Evolutionary conservation across 2,797 vertebrate species (phyloP).

Genomic region (Steatocranus sp.): DNA sequence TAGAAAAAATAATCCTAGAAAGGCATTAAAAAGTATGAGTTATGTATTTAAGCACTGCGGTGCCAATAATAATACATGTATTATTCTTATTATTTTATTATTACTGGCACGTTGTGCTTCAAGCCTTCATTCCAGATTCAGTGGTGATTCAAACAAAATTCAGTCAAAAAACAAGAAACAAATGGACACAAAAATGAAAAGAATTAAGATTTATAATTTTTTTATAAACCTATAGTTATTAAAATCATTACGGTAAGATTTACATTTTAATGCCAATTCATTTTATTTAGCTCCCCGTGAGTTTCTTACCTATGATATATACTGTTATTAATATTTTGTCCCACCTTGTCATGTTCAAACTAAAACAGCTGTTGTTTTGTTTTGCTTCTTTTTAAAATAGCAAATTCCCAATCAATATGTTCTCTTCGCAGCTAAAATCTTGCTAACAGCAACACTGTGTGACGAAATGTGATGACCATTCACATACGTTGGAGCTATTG

Average conservation of each 20-base stretch:
- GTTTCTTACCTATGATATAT: background rate
- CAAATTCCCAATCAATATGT: background rate
- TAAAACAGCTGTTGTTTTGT: background rate
- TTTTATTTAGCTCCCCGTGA: background rate
- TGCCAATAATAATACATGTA: background rate
- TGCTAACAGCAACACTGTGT: background rate
- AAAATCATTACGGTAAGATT: background rate
- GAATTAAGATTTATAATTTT: background rate
- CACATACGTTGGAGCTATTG: accelerated
- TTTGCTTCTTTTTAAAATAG: background rate
- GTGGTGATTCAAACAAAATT: background rate
- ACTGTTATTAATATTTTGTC: background rate
- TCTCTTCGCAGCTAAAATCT: background rate
- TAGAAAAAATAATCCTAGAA: background rate
- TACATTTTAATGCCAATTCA: background rate
- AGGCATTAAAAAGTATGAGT: background rate
- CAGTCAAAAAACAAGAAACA: background rate
- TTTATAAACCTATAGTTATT: background rate
- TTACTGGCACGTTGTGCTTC: background rate
- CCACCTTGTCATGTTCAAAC: background rate
- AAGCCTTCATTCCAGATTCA: background rate
- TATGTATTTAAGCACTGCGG: background rate
- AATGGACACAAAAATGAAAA: background rate
- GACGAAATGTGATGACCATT: background rate
- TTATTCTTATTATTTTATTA: background rate